Conservation (phyloP, 2,797 vertebrate genomes). For the Allobates femoralis region DNA sequence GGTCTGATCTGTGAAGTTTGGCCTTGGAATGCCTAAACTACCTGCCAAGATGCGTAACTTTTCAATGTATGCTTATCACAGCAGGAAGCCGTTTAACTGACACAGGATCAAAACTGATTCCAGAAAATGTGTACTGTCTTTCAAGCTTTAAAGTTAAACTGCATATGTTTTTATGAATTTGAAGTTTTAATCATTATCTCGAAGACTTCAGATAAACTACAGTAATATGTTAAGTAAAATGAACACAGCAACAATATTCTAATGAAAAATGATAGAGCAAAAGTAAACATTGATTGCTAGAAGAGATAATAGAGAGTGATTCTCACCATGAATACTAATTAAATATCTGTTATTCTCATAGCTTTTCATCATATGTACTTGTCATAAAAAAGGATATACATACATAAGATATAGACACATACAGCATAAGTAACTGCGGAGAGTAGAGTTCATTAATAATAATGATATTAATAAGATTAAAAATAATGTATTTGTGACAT, state of each 20-base stretch:
- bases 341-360: too few relatives aligned
- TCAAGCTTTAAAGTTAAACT: slow-evolving; percentile 68
- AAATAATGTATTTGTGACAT: too few relatives aligned
- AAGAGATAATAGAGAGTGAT: background rate
- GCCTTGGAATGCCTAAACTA: slow-evolving; percentile 72
- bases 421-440: too few relatives aligned
- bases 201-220: background rate
- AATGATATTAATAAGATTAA: too few relatives aligned
- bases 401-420: too few relatives aligned
- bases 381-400: too few relatives aligned
- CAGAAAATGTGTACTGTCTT: slow-evolving; percentile 65
- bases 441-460: too few relatives aligned
- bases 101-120: slow-evolving; percentile 63
- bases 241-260: background rate
- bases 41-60: slow-evolving; percentile 59
- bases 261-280: background rate
- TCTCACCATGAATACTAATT: background rate
- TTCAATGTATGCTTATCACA: slow-evolving; percentile 67
- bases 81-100: slow-evolving; percentile 70
- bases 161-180: slow-evolving; percentile 62
- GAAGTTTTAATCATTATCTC: slow-evolving; percentile 64
- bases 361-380: too few relatives aligned
- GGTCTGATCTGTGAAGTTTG: slow-evolving; percentile 68
- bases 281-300: background rate
- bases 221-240: slow-evolving; percentile 1